Evolutionary conservation across 2,797 vertebrate genomes (phyloP), one percentile per base, ranked within the genome.

Genomic region (Sebastes reedi): DNA sequence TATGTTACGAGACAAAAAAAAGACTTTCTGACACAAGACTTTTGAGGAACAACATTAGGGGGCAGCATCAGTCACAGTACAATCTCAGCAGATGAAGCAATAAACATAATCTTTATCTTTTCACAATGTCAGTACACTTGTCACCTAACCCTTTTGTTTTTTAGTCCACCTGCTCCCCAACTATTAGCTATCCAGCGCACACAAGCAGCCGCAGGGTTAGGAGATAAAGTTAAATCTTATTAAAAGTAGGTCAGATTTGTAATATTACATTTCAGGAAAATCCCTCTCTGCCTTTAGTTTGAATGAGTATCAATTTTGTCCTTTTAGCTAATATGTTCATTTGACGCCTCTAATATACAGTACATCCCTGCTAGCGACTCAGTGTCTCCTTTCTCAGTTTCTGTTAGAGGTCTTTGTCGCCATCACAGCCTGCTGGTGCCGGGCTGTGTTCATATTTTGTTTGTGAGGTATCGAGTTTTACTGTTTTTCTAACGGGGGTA

Each of bases 321-420:
- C 78, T 84, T 64, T 61, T 30, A 77, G 80, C 72, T 61, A 69
- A 83, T 67, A 52, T 61, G 7, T 76, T 87, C 80, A 89, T 84
- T 22, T 66, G 87, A 91, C 14, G 67, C 75, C 83, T 81, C 18
- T 34, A 32, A 61, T 64, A 36, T 12, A 36, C 34, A 36, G 64
- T 6, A 7, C 52, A 5, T 56, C 39, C 20, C 79, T 79, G 76
- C 70, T 69, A 3, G 32, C 8, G 54, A 77, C 73, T 73, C 79
- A 78, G 89, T 87, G 76, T 88, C 85, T 42, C 79, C 85, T 93
- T 92, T 90, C 91, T 42, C 20, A 86, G 85, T 91, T 91, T 92
- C 87, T 88, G 71, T 84, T 68, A 68, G 66, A 0, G 6, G 24
- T 18, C 74, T 89, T 84, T 84, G 77, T 89, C 78, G 10, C 52